Base-by-base conservation (phyloP, 2,888 invertebrate genomes). In the Rhorus exstirpatorius region DNA sequence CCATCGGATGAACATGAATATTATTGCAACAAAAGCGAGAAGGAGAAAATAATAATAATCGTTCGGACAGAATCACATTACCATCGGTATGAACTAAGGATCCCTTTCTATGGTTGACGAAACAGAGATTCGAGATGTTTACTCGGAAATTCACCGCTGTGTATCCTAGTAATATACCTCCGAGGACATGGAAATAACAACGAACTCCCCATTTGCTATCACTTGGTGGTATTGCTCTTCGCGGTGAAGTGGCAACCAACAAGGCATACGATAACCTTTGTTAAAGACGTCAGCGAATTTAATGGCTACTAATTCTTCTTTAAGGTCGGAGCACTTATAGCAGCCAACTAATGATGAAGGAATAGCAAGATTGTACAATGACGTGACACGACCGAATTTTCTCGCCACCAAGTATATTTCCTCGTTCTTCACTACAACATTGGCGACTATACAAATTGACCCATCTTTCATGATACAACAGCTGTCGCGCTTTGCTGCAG, bases 351-450 rank as follows among this genome's bases (percentile, higher is more conserved):
- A 53, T n/a, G 53, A 17, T 7, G 53, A 70, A n/a, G 53, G 14
- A 35, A 70, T 53, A 12, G 41, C 70, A 14, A 35, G 35, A 53
- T 70, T 53, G n/a, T 70, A 70, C 35, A 53, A 70, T 31, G 53
- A 19, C 8, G 12, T 14, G 17, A 70, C 53, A 17, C 41, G 12
- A 41, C 7, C 21, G 8, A 70, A 70, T 14, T 35, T 53, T 17
- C 26, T 51, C 24, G 26, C 41, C 3, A 70, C 38, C 38, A 70
- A 53, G 17, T 19, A 24, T 3, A 24, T 53, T 12, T 44, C 41
- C 6, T 31, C 17, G 10, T n/a, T 8, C 12, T 12, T 4, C 14
- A 44, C 44, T 21, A 70, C n/a, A 19, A 70, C 41, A n/a, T 70
- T 70, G 21, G 6, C 3, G 19, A 70, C 26, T 12, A 55, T 12